Base-by-base conservation (phyloP, 37 sponge, comb jelly and placozoan genomes). In the Bolinopsis microptera region DNA sequence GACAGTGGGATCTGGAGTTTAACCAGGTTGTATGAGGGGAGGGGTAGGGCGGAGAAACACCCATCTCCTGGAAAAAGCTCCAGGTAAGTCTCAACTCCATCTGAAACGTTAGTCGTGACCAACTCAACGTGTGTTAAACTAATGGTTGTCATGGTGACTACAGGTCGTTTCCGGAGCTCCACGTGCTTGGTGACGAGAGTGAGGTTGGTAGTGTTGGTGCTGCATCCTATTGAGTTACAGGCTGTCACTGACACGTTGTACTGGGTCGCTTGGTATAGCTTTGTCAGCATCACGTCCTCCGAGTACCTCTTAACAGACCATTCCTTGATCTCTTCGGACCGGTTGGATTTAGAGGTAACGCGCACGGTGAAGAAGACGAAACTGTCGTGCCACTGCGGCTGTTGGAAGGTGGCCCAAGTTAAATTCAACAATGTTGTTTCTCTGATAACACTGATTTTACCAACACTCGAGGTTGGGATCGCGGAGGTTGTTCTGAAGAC, bases 141-240 rank as follows among this genome's bases (percentile, higher is more conserved):
- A 1, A 32, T 34, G 9, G 28, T 2, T 36, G 32, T 32, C 35
- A 77, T 18, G 9, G 1, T 34, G 18, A 77, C 35, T 35, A 16
- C 36, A 31, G 80, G 80, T 28, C 33, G 16, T 1, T 21, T 31
- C 0, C 32, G 33, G 1, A 77, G 80, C 33, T 32, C 80, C 2
- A 22, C 13, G 80, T 77, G 37, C 33, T 77, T 28, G 35, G 80
- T 77, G 36, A 32, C 33, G 22, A 77, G 21, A 32, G 9, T 77
- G 21, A 77, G 1, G 3, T 35, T 31, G 80, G 33, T 35, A 18
- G 0, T 28, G 37, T 77, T 77, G 21, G 33, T 32, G 32, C 80
- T 77, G 80, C 80, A 77, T 1, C 80, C 80, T n/a, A 39, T 38
- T 25, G 90, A 86, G 90, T 86, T 86, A 26, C 61, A 41, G 18